Evolutionary conservation across 2,888 invertebrate genomes (phyloP).

Genomic region (Pogonocherus hispidulus): DNA sequence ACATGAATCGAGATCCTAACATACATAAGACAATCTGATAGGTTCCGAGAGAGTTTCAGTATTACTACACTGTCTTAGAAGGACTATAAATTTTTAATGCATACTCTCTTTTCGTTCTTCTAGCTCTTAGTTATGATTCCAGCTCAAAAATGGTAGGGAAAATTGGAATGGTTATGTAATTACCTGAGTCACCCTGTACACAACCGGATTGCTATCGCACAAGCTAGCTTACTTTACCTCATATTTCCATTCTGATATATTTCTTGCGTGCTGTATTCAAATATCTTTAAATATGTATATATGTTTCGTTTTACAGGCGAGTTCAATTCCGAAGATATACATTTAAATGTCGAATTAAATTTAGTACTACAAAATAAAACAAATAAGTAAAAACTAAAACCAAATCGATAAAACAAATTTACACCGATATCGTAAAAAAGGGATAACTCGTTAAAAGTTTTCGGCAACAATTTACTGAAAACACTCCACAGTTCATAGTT

Average conservation of each 20-base stretch:
- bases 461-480: neutral
- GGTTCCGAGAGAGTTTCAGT: no score
- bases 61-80: no score
- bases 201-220: neutral
- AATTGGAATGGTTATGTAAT: no score
- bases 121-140: no score
- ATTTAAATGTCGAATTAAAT: neutral
- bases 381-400: neutral
- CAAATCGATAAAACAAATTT: neutral
- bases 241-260: conserved; percentile 30
- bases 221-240: conserved; percentile 5
- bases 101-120: no score
- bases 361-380: neutral
- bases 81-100: no score
- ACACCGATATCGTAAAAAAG: neutral
- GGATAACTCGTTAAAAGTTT: neutral
- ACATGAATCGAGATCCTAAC: no score
- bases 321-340: neutral
- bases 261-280: conserved; percentile 19
- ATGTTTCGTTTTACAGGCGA: conserved; percentile 17
- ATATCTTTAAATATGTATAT: conserved; percentile 29
- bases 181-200: neutral
- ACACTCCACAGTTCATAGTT: neutral
- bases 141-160: no score
- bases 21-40: no score